phyloP scores from a whole-genome alignment of 2,113 vertebrate genomes.

The Dromas ardeola region DNA sequence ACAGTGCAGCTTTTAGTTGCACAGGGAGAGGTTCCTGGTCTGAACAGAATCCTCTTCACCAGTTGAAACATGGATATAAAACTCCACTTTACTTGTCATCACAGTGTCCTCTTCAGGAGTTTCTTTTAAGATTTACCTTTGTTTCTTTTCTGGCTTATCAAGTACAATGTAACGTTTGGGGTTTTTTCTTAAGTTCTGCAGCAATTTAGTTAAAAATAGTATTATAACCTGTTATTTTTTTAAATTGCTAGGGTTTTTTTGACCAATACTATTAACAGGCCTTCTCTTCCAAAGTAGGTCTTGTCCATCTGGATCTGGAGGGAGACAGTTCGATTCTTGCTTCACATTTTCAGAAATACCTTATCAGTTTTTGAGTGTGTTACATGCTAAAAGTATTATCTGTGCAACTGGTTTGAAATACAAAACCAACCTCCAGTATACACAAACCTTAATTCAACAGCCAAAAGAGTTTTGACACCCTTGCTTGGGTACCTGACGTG shows the following conservation, averaged over 20 bases:
- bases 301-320: background rate
- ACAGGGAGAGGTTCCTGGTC: conserved; percentile 41
- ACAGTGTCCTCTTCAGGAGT: background rate
- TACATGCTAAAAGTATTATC: background rate
- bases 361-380: background rate
- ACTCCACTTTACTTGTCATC: background rate
- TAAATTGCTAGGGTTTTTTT: background rate
- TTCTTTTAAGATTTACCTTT: background rate
- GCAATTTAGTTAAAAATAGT: background rate
- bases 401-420: background rate
- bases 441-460: background rate
- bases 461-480: background rate
- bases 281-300: background rate
- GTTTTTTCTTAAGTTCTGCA: background rate
- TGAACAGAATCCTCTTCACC: conserved; percentile 21
- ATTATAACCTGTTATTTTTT: background rate
- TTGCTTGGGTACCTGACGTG: background rate
- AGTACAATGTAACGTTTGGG: background rate
- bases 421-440: background rate
- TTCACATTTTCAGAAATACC: background rate
- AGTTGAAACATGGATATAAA: conserved; percentile 23
- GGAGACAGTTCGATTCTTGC: background rate
- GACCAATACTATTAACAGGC: background rate
- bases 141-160: background rate
- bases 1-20: conserved; percentile 56